A percentile compares a stretch with the other conserved stretches of the same genome.
Conservation (phyloP, 2,888 invertebrate genomes). For the Netelia fuscicornis region DNA sequence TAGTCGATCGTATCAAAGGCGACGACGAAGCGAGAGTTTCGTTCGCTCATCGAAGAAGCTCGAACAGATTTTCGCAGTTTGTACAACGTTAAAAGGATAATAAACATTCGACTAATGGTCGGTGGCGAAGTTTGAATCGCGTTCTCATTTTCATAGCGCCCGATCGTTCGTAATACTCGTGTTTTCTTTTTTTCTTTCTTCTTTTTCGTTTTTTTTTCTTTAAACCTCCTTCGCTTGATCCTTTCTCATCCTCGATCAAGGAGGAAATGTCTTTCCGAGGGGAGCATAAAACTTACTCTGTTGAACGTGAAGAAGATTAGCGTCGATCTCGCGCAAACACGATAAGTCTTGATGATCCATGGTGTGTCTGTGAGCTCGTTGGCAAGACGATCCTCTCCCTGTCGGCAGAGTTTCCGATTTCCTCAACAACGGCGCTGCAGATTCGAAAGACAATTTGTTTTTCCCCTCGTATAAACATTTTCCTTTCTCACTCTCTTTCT, state of each 20-base stretch:
- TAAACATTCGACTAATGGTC: constrained; percentile 23
- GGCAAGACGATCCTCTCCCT: constrained; percentile 72
- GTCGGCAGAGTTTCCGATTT: constrained; percentile 78
- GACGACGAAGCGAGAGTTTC: constrained; percentile 7
- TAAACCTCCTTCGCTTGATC: too few species aligned
- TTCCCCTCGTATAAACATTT: constrained; percentile 15
- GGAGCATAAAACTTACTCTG: constrained; percentile 67
- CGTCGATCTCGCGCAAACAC: constrained; percentile 75
- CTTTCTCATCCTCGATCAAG: neutral
- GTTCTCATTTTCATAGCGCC: neutral
- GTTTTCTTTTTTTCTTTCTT: constrained; percentile 4
- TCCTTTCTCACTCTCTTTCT: neutral
- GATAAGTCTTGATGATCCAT: constrained; percentile 77
- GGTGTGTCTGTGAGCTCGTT: constrained; percentile 78
- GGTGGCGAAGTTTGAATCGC: neutral
- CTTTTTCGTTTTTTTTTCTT: neutral
- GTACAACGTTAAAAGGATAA: constrained; percentile 23
- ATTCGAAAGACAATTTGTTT: constrained; percentile 61
- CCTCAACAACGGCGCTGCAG: constrained; percentile 80
- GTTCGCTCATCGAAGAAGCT: neutral
- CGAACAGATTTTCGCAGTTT: constrained; percentile 27
- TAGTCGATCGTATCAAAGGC: neutral
- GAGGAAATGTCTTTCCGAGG: neutral
- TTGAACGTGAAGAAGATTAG: constrained; percentile 73
- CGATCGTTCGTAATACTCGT: neutral